Percentiles rank a stretch among this genome's conserved stretches.
Conservation (phyloP, 2,797 vertebrate genomes). For the Poecilia picta region DNA sequence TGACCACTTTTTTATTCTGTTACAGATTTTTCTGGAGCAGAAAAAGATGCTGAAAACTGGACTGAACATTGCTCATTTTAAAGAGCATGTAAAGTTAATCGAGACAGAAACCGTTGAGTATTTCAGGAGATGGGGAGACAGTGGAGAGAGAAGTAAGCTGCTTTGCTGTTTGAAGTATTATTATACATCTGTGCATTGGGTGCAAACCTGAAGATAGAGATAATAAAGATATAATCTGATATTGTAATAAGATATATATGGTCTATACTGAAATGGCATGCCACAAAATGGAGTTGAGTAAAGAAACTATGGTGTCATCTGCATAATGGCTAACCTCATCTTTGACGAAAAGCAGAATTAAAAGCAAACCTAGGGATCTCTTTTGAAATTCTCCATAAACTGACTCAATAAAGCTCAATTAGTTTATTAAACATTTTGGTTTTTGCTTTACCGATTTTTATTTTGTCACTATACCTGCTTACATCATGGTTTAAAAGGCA, state of each 20-base stretch:
- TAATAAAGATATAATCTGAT: background rate
- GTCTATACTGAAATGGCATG: background rate
- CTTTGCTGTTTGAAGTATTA: background rate
- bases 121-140: constrained; percentile 93
- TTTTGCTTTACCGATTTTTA: background rate
- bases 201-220: background rate
- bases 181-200: background rate
- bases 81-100: constrained; percentile 89
- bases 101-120: constrained; percentile 93
- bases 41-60: constrained; percentile 98
- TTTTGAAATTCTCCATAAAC: background rate
- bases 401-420: background rate
- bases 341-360: background rate
- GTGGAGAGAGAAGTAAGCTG: constrained; percentile 89
- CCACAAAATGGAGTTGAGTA: background rate
- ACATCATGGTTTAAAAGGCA: background rate
- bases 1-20: background rate
- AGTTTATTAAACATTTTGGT: background rate
- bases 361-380: background rate
- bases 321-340: background rate
- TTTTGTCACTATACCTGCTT: background rate
- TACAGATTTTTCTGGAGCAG: constrained; percentile 95
- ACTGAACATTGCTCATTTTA: constrained; percentile 92
- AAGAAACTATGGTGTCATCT: background rate
- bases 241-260: background rate